phyloP scores from a whole-genome alignment of 1,140 invertebrate genomes.

The Oreohelix idahoensis region DNA sequence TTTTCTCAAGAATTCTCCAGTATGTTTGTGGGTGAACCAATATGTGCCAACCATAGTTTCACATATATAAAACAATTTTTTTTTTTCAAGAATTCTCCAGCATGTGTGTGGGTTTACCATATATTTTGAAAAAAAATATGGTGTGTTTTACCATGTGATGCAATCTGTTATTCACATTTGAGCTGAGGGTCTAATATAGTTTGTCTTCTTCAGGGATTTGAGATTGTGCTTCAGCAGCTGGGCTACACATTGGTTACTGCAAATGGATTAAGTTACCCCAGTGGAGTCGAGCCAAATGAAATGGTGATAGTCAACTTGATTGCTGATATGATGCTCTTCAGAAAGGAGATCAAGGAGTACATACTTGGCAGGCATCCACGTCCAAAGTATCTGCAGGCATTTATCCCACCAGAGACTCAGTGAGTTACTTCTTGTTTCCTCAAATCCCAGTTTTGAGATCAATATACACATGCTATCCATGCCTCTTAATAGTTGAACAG shows the following conservation, averaged over 20 bases:
- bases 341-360: constrained; percentile 13
- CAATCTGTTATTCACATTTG: neutral
- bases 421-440: neutral
- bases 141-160: too few species aligned
- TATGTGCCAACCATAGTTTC: too few species aligned
- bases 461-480: too few species aligned
- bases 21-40: too few species aligned
- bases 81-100: too few species aligned
- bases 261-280: constrained; percentile 4
- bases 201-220: constrained; percentile 18
- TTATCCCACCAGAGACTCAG: neutral
- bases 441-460: too few species aligned
- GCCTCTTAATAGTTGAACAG: too few species aligned
- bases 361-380: neutral
- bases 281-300: neutral
- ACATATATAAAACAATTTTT: too few species aligned
- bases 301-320: neutral
- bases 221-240: constrained; percentile 14
- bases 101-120: too few species aligned
- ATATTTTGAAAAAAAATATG: too few species aligned
- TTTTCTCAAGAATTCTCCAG: too few species aligned
- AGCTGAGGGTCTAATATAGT: neutral
- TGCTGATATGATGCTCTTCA: constrained; percentile 21
- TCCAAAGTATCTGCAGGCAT: neutral
- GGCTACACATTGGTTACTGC: neutral